phyloP scores from a whole-genome alignment of 2,797 vertebrate species.

The Hapalemur alaotrensis region DNA sequence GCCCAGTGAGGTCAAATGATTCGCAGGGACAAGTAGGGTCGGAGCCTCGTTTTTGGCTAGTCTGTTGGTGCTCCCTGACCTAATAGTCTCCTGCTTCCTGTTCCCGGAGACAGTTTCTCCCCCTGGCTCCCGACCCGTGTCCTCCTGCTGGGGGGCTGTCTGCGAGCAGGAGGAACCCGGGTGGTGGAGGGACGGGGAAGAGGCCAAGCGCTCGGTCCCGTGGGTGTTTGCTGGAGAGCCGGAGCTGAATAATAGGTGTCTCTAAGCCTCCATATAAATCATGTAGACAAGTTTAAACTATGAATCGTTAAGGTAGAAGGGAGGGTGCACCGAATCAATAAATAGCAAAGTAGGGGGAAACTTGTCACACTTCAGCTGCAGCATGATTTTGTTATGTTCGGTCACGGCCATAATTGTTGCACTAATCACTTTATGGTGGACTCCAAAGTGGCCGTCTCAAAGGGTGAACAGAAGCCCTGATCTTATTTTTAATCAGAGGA shows the following conservation, averaged over 20 bases:
- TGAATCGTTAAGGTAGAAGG: slow-evolving; percentile 36
- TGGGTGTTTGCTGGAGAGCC: background rate
- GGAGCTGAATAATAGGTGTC: slow-evolving; percentile 12
- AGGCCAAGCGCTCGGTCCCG: rapidly evolving
- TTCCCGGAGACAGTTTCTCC: background rate
- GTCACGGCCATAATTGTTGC: background rate
- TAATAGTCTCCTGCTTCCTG: too few relatives aligned
- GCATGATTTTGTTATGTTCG: background rate
- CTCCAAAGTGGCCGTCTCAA: background rate
- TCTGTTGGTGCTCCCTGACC: background rate
- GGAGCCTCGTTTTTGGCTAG: background rate
- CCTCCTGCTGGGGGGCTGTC: background rate
- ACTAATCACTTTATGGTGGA: background rate
- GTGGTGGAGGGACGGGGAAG: background rate
- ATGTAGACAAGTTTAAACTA: slow-evolving; percentile 50
- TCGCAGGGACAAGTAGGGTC: rapidly evolving
- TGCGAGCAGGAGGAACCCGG: rapidly evolving
- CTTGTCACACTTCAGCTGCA: background rate
- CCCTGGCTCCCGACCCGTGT: background rate
- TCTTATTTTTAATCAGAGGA: slow-evolving; percentile 50
- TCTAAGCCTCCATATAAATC: slow-evolving; percentile 44
- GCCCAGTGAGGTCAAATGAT: rapidly evolving
- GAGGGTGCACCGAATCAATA: background rate
- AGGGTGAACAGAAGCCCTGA: background rate
- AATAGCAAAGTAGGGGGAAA: background rate